A percentile compares a stretch with the other conserved stretches of the same genome.
phyloP scores from a whole-genome alignment of 2,113 vertebrate genomes.

The Dicrurus megarhynchus region DNA sequence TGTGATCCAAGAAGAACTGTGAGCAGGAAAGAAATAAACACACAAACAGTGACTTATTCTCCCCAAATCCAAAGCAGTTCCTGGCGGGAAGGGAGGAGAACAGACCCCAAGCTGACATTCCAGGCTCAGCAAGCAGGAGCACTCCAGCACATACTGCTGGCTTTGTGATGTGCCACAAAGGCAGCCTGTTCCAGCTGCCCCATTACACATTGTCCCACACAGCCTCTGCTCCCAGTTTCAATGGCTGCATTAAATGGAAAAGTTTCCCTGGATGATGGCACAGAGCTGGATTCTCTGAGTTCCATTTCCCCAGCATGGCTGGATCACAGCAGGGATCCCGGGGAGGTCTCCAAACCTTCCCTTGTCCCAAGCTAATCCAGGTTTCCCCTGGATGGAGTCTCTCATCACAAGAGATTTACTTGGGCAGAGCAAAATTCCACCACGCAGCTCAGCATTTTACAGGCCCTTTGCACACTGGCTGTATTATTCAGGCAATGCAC shows the following conservation, averaged over 20 bases:
- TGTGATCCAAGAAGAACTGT: background rate
- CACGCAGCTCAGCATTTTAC: background rate
- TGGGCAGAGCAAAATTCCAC: background rate
- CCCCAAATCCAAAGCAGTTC: background rate
- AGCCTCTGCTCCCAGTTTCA: background rate
- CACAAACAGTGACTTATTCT: slow-evolving; percentile 1
- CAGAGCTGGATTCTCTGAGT: background rate
- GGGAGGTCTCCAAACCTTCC: background rate
- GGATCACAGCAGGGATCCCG: background rate
- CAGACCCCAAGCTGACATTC: background rate
- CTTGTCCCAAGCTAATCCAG: background rate
- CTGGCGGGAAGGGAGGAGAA: background rate
- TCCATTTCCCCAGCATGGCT: fast-evolving
- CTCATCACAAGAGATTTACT: background rate
- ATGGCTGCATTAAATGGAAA: background rate
- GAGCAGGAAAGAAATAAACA: background rate
- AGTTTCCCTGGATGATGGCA: background rate
- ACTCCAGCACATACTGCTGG: background rate
- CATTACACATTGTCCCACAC: background rate
- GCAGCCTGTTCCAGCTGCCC: slow-evolving; percentile 12
- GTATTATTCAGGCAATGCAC: background rate
- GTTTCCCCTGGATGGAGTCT: background rate
- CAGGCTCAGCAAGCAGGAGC: background rate
- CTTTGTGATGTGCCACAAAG: slow-evolving; percentile 50
- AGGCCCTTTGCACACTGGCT: background rate